Percentiles rank a stretch among this genome's conserved stretches.
phyloP scores from a whole-genome alignment of 2,113 vertebrate genomes.

The Pangasianodon gigas region DNA sequence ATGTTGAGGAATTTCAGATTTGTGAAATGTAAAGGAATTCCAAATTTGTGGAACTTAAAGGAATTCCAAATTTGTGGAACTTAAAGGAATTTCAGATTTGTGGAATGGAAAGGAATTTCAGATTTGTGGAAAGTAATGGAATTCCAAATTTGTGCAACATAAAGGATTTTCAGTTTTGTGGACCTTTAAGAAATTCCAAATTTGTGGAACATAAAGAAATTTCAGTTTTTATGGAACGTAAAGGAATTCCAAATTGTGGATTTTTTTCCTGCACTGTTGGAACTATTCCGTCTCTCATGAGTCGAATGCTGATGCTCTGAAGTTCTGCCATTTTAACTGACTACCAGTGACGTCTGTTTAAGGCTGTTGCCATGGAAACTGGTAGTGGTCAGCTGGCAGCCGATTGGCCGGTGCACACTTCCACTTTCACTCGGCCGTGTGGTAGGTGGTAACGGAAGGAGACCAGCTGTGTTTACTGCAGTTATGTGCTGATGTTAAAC shows the following conservation, averaged over 20 bases:
- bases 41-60: not conserved
- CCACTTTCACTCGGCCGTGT: constrained; percentile 40
- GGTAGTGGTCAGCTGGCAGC: not conserved
- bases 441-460: not conserved
- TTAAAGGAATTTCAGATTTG: not conserved
- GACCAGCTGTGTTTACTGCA: not conserved
- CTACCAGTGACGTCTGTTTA: constrained; percentile 21
- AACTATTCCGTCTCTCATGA: not conserved
- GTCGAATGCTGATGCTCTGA: not conserved
- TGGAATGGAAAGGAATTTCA: not conserved
- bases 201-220: not conserved
- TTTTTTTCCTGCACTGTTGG: not conserved
- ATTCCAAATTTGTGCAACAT: not conserved
- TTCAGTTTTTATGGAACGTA: not conserved
- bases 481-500: not conserved
- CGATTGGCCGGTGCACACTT: constrained; percentile 26
- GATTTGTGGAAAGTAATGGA: not conserved
- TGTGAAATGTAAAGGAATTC: not conserved
- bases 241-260: not conserved
- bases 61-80: not conserved
- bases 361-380: constrained; percentile 41
- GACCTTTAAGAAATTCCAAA: not conserved
- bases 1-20: not conserved
- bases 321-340: not conserved
- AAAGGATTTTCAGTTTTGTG: not conserved